Conservation (phyloP, 2,113 vertebrate genomes). For the Neolamprologus modestus region DNA sequence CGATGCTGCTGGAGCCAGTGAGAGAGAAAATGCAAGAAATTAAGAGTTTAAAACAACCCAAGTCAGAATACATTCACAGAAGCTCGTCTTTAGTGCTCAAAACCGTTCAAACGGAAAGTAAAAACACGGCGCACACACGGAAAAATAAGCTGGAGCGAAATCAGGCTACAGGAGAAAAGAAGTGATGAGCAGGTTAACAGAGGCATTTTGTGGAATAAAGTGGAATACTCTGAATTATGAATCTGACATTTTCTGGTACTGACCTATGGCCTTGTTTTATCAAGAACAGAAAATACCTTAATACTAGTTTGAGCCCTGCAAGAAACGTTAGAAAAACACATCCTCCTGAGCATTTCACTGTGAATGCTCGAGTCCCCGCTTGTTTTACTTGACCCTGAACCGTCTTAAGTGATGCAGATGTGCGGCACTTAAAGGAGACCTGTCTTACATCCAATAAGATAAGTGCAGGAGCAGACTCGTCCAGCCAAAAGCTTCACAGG, state of each 20-base stretch:
- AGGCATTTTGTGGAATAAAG: conserved; percentile 20
- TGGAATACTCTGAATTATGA: conserved; percentile 19
- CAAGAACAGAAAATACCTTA: conserved; percentile 18
- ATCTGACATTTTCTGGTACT: conserved; percentile 43
- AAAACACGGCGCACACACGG: background rate
- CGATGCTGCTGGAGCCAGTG: conserved; percentile 52
- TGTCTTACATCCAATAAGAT: conserved; percentile 29
- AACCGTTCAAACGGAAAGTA: background rate
- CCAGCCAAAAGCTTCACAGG: conserved; percentile 25
- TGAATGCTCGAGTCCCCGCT: background rate
- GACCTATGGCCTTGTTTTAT: conserved; percentile 30
- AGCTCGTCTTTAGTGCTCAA: background rate
- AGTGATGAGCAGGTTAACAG: conserved; percentile 42
- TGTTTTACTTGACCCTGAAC: background rate
- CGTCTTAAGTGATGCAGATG: background rate
- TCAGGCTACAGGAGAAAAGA: conserved; percentile 30
- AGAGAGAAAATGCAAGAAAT: conserved; percentile 45
- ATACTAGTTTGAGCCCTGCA: conserved; percentile 34
- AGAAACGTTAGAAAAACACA: conserved; percentile 30
- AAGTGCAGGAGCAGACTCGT: conserved; percentile 8
- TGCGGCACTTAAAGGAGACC: conserved; percentile 8
- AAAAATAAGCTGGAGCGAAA: conserved; percentile 7
- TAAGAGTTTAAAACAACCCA: conserved; percentile 7
- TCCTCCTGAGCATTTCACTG: conserved; percentile 1
- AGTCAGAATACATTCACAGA: conserved; percentile 41